A percentile compares a stretch with the other conserved stretches of the same genome.
Evolutionary conservation across 2,888 invertebrate genomes (phyloP).

Genomic region (Tipula unca): DNA sequence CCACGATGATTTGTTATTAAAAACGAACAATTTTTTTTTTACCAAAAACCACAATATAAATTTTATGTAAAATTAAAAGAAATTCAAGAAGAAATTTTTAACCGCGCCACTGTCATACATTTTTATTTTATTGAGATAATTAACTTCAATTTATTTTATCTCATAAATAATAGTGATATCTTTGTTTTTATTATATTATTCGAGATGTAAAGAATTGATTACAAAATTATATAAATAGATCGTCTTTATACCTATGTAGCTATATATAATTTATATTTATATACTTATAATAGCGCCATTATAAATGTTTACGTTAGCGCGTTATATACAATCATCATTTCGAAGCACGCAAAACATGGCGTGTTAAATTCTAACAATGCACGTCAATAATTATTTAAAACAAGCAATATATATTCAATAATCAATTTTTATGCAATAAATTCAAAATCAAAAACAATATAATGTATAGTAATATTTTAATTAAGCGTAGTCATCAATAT

Average conservation of each 20-base stretch:
- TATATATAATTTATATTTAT: too few relatives aligned
- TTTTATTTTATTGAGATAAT: not conserved
- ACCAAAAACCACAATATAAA: not conserved
- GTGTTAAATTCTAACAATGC: not conserved
- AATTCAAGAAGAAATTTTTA: not conserved
- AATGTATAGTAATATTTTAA: not conserved
- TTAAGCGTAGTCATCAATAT: not conserved
- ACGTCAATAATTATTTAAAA: not conserved
- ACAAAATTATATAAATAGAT: not conserved
- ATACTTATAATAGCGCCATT: not conserved
- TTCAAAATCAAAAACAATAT: not conserved
- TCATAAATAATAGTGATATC: not conserved
- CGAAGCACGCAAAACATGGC: not conserved
- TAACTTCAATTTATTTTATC: not conserved
- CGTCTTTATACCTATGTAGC: too few relatives aligned
- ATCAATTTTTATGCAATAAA: not conserved
- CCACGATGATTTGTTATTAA: not conserved
- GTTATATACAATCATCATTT: not conserved
- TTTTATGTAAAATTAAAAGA: not conserved
- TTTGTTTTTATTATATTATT: not conserved
- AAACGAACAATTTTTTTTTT: not conserved
- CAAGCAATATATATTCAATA: constrained; percentile 8
- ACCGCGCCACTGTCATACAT: not conserved
- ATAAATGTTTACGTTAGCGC: not conserved
- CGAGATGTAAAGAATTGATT: not conserved